Evolutionary conservation across 2,797 vertebrate genomes (phyloP).

Genomic region (Anolis apletophallus): DNA sequence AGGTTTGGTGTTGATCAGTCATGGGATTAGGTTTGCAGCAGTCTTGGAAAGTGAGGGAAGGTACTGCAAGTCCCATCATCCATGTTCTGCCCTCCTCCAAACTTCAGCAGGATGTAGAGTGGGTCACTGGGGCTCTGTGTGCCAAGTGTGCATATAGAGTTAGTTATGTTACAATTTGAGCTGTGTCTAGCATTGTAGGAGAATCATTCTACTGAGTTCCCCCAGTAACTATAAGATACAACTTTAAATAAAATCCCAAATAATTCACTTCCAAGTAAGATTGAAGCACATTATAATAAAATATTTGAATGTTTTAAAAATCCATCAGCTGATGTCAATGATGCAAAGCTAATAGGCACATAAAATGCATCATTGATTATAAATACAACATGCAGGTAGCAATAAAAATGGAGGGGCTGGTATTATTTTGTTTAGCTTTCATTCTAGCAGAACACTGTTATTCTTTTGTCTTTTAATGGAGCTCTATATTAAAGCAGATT

Average conservation of each 20-base stretch:
- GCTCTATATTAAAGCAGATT: neutral
- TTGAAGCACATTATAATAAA: neutral
- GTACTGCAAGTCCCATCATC: too few relatives aligned
- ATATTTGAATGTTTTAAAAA: neutral
- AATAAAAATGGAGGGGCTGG: neutral
- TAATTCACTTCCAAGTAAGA: neutral
- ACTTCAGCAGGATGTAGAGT: too few relatives aligned
- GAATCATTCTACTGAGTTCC: neutral
- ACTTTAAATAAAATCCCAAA: neutral
- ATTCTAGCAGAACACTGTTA: neutral
- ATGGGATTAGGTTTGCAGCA: too few relatives aligned
- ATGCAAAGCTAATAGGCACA: neutral
- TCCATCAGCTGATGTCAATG: neutral
- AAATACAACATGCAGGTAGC: neutral
- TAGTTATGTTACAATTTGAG: neutral
- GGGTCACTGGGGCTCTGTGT: too few relatives aligned
- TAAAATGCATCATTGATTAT: slow-evolving; percentile 2
- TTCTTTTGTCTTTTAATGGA: neutral
- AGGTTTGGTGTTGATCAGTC: too few relatives aligned
- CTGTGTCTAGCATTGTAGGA: neutral
- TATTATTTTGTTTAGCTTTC: neutral
- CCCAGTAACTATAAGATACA: neutral
- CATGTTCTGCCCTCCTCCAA: too few relatives aligned
- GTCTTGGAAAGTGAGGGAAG: too few relatives aligned
- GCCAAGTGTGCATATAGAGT: too few relatives aligned